These are phyloP conservation scores for Pitta sordida DNA, from an alignment of 2,113 vertebrate genomes.

Conservation along the genomic window DNA sequence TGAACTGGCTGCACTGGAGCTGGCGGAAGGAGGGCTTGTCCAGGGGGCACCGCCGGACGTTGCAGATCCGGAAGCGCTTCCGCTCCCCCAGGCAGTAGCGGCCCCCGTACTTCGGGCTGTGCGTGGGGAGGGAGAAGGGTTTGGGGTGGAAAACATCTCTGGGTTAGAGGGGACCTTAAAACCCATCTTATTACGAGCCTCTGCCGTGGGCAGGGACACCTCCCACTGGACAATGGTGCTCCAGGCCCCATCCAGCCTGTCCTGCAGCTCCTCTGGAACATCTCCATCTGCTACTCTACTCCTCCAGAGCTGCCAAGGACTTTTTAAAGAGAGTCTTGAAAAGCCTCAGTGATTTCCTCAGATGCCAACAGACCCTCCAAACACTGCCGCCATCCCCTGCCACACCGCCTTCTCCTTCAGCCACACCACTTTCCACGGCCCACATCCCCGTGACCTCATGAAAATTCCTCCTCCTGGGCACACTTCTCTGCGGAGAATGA, in stretches of 20 bases:
- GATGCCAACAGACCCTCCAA: not conserved
- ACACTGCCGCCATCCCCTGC: rapidly evolving
- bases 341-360: not conserved
- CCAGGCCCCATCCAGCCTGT: not conserved
- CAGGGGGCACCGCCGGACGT: conserved; percentile 64
- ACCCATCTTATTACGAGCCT: too few species aligned
- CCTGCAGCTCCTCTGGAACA: not conserved
- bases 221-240: not conserved
- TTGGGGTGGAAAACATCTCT: not conserved
- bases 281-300: not conserved
- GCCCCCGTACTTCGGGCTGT: conserved; percentile 85
- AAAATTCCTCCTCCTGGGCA: not conserved
- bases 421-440: not conserved
- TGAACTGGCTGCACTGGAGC: conserved; percentile 87
- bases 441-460: rapidly evolving
- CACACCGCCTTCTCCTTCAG: rapidly evolving
- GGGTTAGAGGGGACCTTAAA: not conserved
- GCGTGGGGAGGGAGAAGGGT: rapidly evolving
- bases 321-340: not conserved
- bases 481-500: not conserved
- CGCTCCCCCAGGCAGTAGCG: conserved; percentile 89
- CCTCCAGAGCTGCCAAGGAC: too few species aligned
- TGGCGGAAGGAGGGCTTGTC: conserved; percentile 82
- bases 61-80: conserved; percentile 83
- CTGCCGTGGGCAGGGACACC: not conserved